Base-by-base conservation (phyloP, 1,140 invertebrate species). In the Meloidogyne hapla region DNA sequence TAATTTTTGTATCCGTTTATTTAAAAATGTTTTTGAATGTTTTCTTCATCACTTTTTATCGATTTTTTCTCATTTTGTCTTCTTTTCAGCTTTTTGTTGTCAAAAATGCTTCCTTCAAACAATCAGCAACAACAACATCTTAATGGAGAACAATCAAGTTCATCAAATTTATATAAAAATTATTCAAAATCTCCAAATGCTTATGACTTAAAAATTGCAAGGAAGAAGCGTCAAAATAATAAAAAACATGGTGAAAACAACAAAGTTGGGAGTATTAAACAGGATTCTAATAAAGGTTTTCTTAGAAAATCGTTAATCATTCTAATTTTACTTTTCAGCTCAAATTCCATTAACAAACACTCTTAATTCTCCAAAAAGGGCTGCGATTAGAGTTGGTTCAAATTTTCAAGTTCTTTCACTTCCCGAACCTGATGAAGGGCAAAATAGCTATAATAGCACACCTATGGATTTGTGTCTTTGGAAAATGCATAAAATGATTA, bases 381-480 rank as follows among this genome's bases (percentile, higher is more conserved):
- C 48, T 6, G 48, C 23, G 8, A 76, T 73, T 23, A 73, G 48
- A 42, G 56, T 73, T 21, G 71, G 71, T n/a, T 23, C 15, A 23
- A 64, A 33, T 33, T 63, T 63, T 38, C 71, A 73, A 76, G 56
- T 56, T 12, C n/a, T 74, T n/a, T 63, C 42, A 40, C 25, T 69
- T 48, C 42, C 73, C 15, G 67, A 77, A 23, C 61, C 56, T 69
- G 18, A 38, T 12, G 33, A 21, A 15, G 12, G 9, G 8, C 63
- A 2, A 6, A 23, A 68, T 1, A 3, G 1, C 2, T 21, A 77
- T 42, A 21, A 75, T 26, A 13, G 18, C 18, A 18, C 48, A 18
- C 10, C 76, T 23, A n/a, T 21, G 4, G 77, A 78, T 25, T 21
- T 25, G 18, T 78, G 77, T 56, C 25, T 78, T 4, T 78, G 77